A percentile compares a stretch with the other conserved stretches of the same genome.
phyloP scores from a whole-genome alignment of 2,888 invertebrate genomes.

The Tinea semifulvella region DNA sequence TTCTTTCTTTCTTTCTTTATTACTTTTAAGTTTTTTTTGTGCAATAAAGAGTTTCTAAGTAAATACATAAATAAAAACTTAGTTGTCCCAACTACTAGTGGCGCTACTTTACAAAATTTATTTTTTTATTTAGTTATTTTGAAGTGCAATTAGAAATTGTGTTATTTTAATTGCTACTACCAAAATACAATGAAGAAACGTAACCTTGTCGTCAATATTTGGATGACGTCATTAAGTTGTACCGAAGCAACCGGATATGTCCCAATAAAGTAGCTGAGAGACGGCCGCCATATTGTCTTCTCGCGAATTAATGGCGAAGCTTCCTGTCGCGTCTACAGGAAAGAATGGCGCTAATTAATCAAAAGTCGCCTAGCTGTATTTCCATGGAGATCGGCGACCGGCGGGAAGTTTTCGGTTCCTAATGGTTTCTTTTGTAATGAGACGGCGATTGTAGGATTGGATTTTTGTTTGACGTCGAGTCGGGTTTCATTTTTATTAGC shows the following conservation, averaged over 20 bases:
- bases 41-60: too few relatives aligned
- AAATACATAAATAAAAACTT: too few relatives aligned
- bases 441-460: conserved; percentile 43
- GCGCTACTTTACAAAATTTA: too few relatives aligned
- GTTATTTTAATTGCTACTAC: too few relatives aligned
- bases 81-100: too few relatives aligned
- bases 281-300: conserved; percentile 51
- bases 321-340: conserved; percentile 44
- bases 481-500: conserved; percentile 36
- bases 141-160: too few relatives aligned
- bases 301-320: conserved; percentile 44
- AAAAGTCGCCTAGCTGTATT: conserved; percentile 57
- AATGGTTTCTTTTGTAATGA: conserved; percentile 52
- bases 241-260: conserved; percentile 44
- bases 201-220: too few relatives aligned
- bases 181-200: too few relatives aligned
- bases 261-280: conserved; percentile 28
- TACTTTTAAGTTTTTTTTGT: too few relatives aligned
- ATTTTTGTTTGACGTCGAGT: conserved; percentile 41
- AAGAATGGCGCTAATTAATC: conserved; percentile 66
- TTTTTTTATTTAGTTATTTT: too few relatives aligned
- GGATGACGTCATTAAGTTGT: conserved; percentile 7
- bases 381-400: conserved; percentile 54
- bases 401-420: conserved; percentile 40
- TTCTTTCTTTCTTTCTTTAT: too few relatives aligned